These are phyloP conservation scores for Myanophis thanlyinensis DNA, from an alignment of 2,113 vertebrate genomes.

Conservation along the genomic window DNA sequence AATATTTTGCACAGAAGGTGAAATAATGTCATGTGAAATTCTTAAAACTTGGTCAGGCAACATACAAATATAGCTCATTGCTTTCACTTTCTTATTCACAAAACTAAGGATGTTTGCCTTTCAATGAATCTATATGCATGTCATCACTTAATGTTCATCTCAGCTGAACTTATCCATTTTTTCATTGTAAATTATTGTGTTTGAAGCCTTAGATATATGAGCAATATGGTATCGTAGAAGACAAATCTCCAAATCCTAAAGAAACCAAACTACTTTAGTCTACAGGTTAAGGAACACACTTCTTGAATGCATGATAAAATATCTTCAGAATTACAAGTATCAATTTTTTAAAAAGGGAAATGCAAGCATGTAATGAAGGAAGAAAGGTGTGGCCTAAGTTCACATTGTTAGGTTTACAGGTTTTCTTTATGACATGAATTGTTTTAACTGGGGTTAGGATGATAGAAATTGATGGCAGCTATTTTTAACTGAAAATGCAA, in stretches of 20 bases:
- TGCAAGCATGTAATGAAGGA: background rate
- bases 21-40: slow-evolving; percentile 23
- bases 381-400: background rate
- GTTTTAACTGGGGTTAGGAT: background rate
- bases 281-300: background rate
- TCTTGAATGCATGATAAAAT: background rate
- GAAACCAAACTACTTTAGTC: background rate
- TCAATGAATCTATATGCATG: background rate
- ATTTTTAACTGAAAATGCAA: background rate
- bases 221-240: background rate
- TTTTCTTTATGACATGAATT: background rate
- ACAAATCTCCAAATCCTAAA: background rate
- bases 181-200: background rate
- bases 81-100: background rate
- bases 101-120: background rate
- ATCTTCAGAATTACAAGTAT: background rate
- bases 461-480: background rate
- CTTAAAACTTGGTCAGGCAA: slow-evolving; percentile 41
- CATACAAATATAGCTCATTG: background rate
- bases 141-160: background rate
- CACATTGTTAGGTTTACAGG: background rate
- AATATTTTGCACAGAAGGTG: slow-evolving; percentile 23
- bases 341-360: background rate
- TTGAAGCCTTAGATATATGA: background rate
- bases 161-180: background rate